These are phyloP conservation scores for Caenorhabditis parvicauda DNA, from an alignment of 2,888 invertebrate genomes.

Conservation along the genomic window DNA sequence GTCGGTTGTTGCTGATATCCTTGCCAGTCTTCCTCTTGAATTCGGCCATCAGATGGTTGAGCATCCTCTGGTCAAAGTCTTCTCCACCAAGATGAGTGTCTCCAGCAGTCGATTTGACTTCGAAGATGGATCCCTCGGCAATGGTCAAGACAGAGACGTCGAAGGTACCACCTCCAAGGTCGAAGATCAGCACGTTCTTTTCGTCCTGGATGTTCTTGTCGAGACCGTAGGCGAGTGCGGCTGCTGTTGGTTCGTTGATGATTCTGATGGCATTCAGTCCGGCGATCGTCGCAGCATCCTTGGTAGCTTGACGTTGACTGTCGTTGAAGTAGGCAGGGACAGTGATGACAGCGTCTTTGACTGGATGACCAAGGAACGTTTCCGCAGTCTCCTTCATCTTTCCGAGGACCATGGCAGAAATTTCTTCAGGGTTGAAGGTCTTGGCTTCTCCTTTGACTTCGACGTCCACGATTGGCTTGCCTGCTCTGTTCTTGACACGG, in stretches of 20 bases:
- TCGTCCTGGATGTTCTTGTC: conserved; percentile 49
- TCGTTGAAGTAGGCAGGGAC: conserved; percentile 80
- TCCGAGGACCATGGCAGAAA: conserved; percentile 54
- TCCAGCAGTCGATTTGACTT: conserved; percentile 72
- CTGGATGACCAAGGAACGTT: conserved; percentile 52
- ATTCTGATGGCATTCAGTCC: conserved; percentile 66
- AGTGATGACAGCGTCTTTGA: conserved; percentile 77
- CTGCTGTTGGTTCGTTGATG: conserved; percentile 68
- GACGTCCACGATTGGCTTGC: conserved; percentile 67
- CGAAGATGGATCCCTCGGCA: conserved; percentile 26
- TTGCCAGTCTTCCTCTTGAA: conserved; percentile 62
- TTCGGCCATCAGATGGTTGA: conserved; percentile 64
- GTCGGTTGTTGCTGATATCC: conserved; percentile 74
- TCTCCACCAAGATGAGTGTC: conserved; percentile 67
- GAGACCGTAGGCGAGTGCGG: conserved; percentile 79
- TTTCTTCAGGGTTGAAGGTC: conserved; percentile 65
- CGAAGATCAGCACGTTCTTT: conserved; percentile 46
- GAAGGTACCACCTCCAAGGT: conserved; percentile 68
- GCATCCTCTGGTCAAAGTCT: conserved; percentile 49
- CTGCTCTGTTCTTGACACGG: conserved; percentile 38
- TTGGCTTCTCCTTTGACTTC: conserved; percentile 83
- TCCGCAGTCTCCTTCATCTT: conserved; percentile 64
- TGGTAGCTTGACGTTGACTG: conserved; percentile 72
- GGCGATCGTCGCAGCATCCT: conserved; percentile 65
- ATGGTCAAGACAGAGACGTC: conserved; percentile 45